Evolutionary conservation across 2,888 invertebrate species (phyloP).

Genomic region (Anaspis maculata): DNA sequence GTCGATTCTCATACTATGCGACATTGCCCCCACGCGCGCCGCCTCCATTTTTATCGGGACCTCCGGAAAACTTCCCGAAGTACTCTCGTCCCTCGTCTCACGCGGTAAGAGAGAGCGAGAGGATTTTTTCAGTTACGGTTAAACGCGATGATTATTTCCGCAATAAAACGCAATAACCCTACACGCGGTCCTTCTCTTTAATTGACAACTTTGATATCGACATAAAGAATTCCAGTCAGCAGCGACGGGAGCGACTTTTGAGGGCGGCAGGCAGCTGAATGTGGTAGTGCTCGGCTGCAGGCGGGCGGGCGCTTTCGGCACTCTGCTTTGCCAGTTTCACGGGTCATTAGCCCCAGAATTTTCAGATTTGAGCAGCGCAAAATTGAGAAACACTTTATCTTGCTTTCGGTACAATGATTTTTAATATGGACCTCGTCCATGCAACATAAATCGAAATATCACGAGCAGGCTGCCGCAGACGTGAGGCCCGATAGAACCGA

Average conservation of each 20-base stretch:
- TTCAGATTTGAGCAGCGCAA: slow-evolving; percentile 23
- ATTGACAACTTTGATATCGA: slow-evolving; percentile 15
- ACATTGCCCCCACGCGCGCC: too few relatives aligned
- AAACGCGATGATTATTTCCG: too few relatives aligned
- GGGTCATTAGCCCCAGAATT: slow-evolving; percentile 28
- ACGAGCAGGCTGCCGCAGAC: slow-evolving; percentile 21
- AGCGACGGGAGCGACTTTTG: too few relatives aligned
- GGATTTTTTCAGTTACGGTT: too few relatives aligned
- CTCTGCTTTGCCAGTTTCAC: slow-evolving; percentile 24
- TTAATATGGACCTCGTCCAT: slow-evolving; percentile 31
- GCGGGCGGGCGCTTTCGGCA: slow-evolving; percentile 8
- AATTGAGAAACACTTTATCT: slow-evolving; percentile 36
- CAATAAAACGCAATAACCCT: too few relatives aligned
- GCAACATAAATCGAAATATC: slow-evolving; percentile 28
- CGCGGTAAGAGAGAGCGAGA: too few relatives aligned
- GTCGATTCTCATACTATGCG: too few relatives aligned
- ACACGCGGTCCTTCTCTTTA: too few relatives aligned
- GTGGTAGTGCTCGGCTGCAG: slow-evolving; percentile 10
- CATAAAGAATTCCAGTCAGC: slow-evolving; percentile 17
- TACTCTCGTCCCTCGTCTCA: too few relatives aligned
- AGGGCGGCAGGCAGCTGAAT: too few relatives aligned
- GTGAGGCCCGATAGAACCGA: slow-evolving; percentile 8
- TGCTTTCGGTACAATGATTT: slow-evolving; percentile 33
- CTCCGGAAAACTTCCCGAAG: too few relatives aligned
- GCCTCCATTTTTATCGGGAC: too few relatives aligned